A percentile compares a stretch with the other conserved stretches of the same genome.
These are phyloP conservation scores for Dicrostonyx torquatus DNA, from an alignment of 2,797 vertebrate species.

Conservation along the genomic window DNA sequence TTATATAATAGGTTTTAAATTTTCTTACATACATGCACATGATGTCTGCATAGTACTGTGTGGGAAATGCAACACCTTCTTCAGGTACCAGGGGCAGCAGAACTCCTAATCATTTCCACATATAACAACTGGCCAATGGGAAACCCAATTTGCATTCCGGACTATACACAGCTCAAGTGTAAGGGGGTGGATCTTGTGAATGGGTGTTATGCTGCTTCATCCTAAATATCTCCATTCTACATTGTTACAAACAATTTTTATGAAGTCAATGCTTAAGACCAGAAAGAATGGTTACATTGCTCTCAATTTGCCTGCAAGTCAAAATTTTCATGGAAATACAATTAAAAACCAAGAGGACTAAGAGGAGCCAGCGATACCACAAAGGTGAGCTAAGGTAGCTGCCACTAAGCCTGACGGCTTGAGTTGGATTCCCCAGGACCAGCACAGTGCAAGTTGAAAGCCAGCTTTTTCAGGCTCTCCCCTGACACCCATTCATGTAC, in stretches of 20 bases:
- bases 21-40: not conserved
- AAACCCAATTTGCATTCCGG: not conserved
- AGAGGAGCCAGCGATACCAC: not conserved
- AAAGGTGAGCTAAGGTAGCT: too few relatives aligned
- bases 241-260: not conserved
- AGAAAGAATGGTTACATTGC: not conserved
- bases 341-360: not conserved
- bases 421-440: not conserved
- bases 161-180: not conserved
- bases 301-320: not conserved
- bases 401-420: not conserved
- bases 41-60: not conserved
- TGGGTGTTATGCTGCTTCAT: not conserved
- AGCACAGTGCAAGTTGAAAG: not conserved
- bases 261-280: not conserved
- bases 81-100: conserved; percentile 7
- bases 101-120: not conserved
- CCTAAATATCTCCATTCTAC: not conserved
- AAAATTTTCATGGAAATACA: not conserved
- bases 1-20: conserved; percentile 2
- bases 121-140: not conserved
- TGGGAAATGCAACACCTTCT: not conserved
- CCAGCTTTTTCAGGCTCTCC: not conserved
- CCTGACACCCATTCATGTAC: not conserved
- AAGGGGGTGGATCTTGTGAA: not conserved